Base-by-base conservation (phyloP, 2,113 vertebrate species). In the Galemys pyrenaicus region DNA sequence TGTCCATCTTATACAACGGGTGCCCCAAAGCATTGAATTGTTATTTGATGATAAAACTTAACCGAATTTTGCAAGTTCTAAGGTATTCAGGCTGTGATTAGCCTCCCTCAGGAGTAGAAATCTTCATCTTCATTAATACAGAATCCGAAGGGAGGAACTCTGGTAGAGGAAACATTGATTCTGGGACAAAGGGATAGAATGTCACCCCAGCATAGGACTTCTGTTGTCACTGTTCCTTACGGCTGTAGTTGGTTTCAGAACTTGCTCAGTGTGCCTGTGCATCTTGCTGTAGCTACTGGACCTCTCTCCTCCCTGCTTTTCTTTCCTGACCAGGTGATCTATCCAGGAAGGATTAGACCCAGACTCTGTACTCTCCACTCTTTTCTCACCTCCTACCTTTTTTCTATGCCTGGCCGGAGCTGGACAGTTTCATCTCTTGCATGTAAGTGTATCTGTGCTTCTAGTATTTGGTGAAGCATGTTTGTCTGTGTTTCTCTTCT, bases 341-440 rank as follows among this genome's bases (percentile, higher is more conserved):
- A 96, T 97, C 95, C 97, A 97, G 96, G 97, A 97, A 96, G 98
- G 96, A 97, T 94, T 98, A 98, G 96, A 97, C 95, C 97, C 98
- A 95, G 97, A 91, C 96, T 98, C 96, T 98, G 96, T 98, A 97
- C 86, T 93, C 98, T 98, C 92, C 98, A 98, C 96, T 98, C 98
- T 98, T 98, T 98, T 97, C 95, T 98, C 96, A 97, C 93, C 95
- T 96, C 90, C 96, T 96, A 97, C 98, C 97, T 98, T 98, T 98
- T 98, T 96, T 98, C 97, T 98, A 88, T 99, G 97, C 97, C 98
- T 98, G 97, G 97, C 94, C 97, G 98, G 98, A 99, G 95, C 97
- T 97, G 98, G 97, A 98, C 97, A 97, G 95, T 98, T 97, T 98
- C 98, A 98, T 93, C 98, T 97, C 97, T 98, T 98, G 98, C 98